These are phyloP conservation scores for Drosophila austrosaltans DNA, from an alignment of 2,888 invertebrate species.

Conservation along the genomic window DNA sequence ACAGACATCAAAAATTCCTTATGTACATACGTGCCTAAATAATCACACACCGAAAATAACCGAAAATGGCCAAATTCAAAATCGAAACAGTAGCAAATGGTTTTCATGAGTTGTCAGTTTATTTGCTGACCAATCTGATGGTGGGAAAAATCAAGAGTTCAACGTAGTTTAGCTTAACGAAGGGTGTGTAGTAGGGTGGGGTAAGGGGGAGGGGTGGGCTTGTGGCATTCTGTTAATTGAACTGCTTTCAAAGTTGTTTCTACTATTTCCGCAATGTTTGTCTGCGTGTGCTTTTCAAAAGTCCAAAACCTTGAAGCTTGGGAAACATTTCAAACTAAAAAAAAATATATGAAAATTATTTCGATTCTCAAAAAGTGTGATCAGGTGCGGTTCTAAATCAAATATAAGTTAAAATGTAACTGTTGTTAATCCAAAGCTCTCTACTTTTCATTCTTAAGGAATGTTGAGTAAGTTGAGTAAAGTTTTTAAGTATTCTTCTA, in stretches of 20 bases:
- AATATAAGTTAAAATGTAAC: background rate
- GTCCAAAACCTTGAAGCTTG: slow-evolving; percentile 61
- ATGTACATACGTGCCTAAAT: slow-evolving; percentile 24
- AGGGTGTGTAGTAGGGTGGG: background rate
- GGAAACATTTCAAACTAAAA: slow-evolving; percentile 48
- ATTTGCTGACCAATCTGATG: slow-evolving; percentile 24
- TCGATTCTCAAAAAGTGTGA: slow-evolving; percentile 4
- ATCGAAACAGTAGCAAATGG: slow-evolving; percentile 35
- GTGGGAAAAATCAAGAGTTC: slow-evolving; percentile 61
- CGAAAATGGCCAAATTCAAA: slow-evolving; percentile 17
- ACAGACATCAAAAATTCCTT: slow-evolving; percentile 35
- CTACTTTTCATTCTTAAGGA: no score
- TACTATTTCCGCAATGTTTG: slow-evolving; percentile 56
- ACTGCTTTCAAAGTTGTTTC: slow-evolving; percentile 41
- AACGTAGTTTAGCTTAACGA: background rate
- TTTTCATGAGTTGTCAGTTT: slow-evolving; percentile 31
- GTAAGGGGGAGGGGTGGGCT: background rate
- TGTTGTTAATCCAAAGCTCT: no score
- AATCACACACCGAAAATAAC: slow-evolving; percentile 32
- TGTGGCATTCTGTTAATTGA: slow-evolving; percentile 68
- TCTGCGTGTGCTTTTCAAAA: slow-evolving; percentile 35
- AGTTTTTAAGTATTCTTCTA: no score
- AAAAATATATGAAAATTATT: background rate
- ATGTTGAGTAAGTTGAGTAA: no score
- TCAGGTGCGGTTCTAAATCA: slow-evolving; percentile 8